Percentiles rank a stretch among this genome's conserved stretches.
These are phyloP conservation scores for Cheilosia vernalis DNA, from an alignment of 2,888 invertebrate species.

Conservation along the genomic window DNA sequence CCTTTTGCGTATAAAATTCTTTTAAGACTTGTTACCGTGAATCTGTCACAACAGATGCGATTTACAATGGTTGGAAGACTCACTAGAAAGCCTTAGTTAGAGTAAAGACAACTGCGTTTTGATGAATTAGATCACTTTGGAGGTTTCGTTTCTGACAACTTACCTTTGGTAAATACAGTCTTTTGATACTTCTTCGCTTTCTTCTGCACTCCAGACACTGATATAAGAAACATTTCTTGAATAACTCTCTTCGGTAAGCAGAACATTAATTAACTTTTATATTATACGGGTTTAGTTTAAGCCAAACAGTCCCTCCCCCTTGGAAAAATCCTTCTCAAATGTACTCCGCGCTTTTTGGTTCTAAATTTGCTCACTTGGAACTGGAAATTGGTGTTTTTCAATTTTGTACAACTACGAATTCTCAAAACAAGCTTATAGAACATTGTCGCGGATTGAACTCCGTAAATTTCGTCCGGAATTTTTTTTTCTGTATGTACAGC, in stretches of 20 bases:
- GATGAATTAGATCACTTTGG: neutral
- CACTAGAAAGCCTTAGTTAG: too few relatives aligned
- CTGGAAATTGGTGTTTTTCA: slow-evolving; percentile 30
- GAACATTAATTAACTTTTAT: slow-evolving; percentile 21
- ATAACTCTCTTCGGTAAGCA: slow-evolving; percentile 40
- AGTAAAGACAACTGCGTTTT: too few relatives aligned
- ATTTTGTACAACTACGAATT: slow-evolving; percentile 44
- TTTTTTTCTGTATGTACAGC: neutral
- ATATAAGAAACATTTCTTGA: slow-evolving; percentile 44
- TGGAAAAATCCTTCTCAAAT: slow-evolving; percentile 23
- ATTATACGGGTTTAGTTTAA: neutral
- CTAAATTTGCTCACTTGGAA: slow-evolving; percentile 44
- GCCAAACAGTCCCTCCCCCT: neutral
- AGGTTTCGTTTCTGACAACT: neutral
- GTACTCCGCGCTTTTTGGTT: slow-evolving; percentile 22
- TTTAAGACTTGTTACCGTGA: too few relatives aligned
- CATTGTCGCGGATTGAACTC: slow-evolving; percentile 52
- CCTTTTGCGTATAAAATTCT: too few relatives aligned
- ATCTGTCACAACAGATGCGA: too few relatives aligned
- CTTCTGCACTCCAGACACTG: slow-evolving; percentile 45
- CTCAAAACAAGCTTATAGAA: slow-evolving; percentile 27
- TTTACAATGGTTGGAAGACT: too few relatives aligned
- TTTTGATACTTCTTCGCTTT: slow-evolving; percentile 58
- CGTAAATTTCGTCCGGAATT: slow-evolving; percentile 20
- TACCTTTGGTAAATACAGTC: slow-evolving; percentile 35